These are phyloP conservation scores for Ferdinandea cuprea DNA, from an alignment of 2,888 invertebrate genomes.

Conservation along the genomic window DNA sequence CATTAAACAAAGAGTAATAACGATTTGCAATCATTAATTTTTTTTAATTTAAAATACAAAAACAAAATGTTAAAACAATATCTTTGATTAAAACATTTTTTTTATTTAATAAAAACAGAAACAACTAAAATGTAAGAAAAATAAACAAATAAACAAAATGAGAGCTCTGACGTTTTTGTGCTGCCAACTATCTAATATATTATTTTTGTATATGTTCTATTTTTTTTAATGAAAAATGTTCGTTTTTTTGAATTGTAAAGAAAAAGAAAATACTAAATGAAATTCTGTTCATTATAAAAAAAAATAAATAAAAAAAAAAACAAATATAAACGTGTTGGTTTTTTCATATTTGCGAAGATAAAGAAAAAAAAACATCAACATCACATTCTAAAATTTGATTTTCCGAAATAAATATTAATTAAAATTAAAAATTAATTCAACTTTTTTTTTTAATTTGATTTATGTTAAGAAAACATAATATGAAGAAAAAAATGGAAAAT, in stretches of 20 bases:
- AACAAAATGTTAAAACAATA: slow-evolving; percentile 57
- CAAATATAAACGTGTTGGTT: slow-evolving; percentile 60
- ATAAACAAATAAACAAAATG: slow-evolving; percentile 33
- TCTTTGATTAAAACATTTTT: slow-evolving; percentile 49
- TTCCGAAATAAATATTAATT: slow-evolving; percentile 54
- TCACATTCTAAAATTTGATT: slow-evolving; percentile 72
- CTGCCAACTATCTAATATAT: slow-evolving; percentile 34
- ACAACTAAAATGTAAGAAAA: slow-evolving; percentile 21
- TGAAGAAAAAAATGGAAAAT: slow-evolving; percentile 67
- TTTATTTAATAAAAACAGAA: slow-evolving; percentile 30
- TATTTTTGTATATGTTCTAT: slow-evolving; percentile 37
- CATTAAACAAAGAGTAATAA: slow-evolving; percentile 57
- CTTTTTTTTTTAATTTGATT: slow-evolving; percentile 46
- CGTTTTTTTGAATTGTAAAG: slow-evolving; percentile 52
- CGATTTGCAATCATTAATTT: slow-evolving; percentile 41
- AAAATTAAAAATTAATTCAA: slow-evolving; percentile 62
- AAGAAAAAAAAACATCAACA: slow-evolving; percentile 73
- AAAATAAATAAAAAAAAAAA: slow-evolving; percentile 48
- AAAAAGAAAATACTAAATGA: slow-evolving; percentile 75
- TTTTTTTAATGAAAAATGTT: slow-evolving; percentile 33
- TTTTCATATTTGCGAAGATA: slow-evolving; percentile 64
- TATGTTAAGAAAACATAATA: slow-evolving; percentile 60
- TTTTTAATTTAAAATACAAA: slow-evolving; percentile 48
- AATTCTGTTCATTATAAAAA: slow-evolving; percentile 65
- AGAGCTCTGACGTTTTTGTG: slow-evolving; percentile 28